Evolutionary conservation across 2,888 invertebrate genomes (phyloP).

Genomic region (Thymelicus sylvestris): DNA sequence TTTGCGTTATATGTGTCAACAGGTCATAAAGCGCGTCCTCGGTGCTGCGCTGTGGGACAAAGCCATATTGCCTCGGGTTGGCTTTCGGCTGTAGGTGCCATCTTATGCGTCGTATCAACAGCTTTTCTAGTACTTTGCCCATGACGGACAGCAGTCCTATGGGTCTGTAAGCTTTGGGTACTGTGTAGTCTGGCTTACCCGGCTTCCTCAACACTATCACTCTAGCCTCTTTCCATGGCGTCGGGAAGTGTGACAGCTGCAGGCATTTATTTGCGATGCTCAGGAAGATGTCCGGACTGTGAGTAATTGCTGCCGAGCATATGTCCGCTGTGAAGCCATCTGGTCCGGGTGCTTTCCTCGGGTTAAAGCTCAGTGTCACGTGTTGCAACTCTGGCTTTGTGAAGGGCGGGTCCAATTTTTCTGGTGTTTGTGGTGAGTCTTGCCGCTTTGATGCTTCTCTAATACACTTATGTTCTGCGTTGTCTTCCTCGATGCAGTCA

Average conservation of each 20-base stretch:
- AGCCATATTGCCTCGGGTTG: no score
- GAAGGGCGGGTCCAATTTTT: not conserved
- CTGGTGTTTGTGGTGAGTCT: no score
- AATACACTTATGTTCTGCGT: not conserved
- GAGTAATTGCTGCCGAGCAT: not conserved
- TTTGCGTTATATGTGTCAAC: not conserved
- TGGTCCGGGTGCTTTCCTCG: not conserved
- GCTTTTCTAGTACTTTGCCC: constrained; percentile 27
- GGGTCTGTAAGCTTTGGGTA: constrained; percentile 3
- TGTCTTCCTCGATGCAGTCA: not conserved
- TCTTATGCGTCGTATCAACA: constrained; percentile 13
- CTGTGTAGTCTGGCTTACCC: not conserved
- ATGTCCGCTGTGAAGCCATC: not conserved
- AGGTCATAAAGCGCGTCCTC: constrained; percentile 19
- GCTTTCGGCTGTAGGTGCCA: constrained; percentile 4
- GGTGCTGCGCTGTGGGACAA: constrained; percentile 7
- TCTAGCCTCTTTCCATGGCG: not conserved
- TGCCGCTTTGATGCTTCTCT: not conserved
- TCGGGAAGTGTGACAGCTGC: not conserved
- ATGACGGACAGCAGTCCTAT: constrained; percentile 7
- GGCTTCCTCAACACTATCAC: constrained; percentile 3
- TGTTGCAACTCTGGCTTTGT: not conserved
- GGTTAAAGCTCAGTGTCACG: not conserved
- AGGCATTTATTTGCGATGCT: not conserved
- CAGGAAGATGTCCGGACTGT: not conserved